Evolutionary conservation across 2,113 vertebrate genomes (phyloP), one percentile per base, ranked within the genome.

Genomic region (Neolamprologus fasciatus): DNA sequence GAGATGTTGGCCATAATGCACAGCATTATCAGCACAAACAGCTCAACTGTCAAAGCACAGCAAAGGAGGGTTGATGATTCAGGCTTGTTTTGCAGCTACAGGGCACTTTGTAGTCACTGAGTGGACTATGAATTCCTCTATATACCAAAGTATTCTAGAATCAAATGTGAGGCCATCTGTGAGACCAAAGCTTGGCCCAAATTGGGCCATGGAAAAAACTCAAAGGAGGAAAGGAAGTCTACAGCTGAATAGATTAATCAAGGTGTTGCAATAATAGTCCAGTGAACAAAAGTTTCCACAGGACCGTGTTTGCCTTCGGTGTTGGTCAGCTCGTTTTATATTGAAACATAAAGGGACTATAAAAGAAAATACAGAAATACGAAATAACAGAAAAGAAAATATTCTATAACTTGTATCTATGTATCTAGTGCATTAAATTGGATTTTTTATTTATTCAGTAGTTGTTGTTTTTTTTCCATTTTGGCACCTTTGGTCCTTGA

Each of bases 211-310:
- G 7, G 35, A 71, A 40, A 1, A 68, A 40, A 68, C 35, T 21
- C 66, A 8, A 71, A 71, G 35, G 0, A 42, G 0, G 35, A 1
- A 40, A 6, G 63, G 7, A 42, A 40, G 0, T 23, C 63, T 42
- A 14, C n/a, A 42, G 12, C 63, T 23, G 31, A 66, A 66, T 8
- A 40, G 1, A 23, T 40, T 21, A 71, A 71, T 71, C 35, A 71
- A 71, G 66, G 35, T 71, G 35, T 71, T 71, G 66, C 35, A 9
- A 71, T 42, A 40, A 42, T 23, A 71, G n/a, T 71, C 66, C 35
- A 23, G 35, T 40, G 3, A 3, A 68, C 1, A 68, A 68, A 21
- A 1, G 11, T 42, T 23, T 71, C 12, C 63, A 42, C 7, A 4
- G 35, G 63, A 71, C 63, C 3, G 12, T 42, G n/a, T 71, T 16